These are phyloP conservation scores for Cremastobaeus sp. DNA, from an alignment of 2,888 invertebrate genomes.

Conservation along the genomic window DNA sequence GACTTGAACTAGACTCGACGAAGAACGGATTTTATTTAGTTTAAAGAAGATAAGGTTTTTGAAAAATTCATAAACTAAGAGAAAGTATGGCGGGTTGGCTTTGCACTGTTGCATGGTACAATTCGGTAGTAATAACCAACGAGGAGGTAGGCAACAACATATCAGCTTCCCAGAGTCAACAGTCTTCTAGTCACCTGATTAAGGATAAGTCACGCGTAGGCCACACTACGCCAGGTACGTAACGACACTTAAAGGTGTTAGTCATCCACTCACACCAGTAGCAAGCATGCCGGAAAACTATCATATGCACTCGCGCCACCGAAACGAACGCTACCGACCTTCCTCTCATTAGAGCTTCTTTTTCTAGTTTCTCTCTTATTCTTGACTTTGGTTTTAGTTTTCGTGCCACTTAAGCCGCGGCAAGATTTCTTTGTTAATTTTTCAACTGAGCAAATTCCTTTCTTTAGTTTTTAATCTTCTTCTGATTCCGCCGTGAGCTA, in stretches of 20 bases:
- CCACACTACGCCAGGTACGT: constrained; percentile 77
- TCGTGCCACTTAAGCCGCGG: too few species aligned
- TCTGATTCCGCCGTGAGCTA: too few species aligned
- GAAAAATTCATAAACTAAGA: constrained; percentile 67
- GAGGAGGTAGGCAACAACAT: constrained; percentile 77
- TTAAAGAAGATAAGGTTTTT: constrained; percentile 15
- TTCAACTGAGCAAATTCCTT: too few species aligned
- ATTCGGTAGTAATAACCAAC: constrained; percentile 77
- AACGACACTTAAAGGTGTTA: constrained; percentile 60
- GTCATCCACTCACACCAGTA: constrained; percentile 12
- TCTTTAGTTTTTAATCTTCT: too few species aligned
- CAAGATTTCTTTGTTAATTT: too few species aligned
- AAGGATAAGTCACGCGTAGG: constrained; percentile 80
- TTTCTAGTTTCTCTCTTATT: neutral
- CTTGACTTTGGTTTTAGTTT: too few species aligned
- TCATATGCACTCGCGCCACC: neutral
- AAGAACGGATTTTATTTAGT: neutral
- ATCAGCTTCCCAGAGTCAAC: constrained; percentile 79
- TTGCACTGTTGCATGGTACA: constrained; percentile 79
- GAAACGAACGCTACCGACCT: constrained; percentile 18
- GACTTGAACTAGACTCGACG: too few species aligned
- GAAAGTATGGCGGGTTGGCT: constrained; percentile 77
- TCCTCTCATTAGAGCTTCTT: constrained; percentile 5
- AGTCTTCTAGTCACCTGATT: constrained; percentile 81
- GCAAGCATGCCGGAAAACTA: constrained; percentile 27